These are phyloP conservation scores for Argyrosomus japonicus DNA, from an alignment of 2,113 vertebrate species.

Conservation along the genomic window DNA sequence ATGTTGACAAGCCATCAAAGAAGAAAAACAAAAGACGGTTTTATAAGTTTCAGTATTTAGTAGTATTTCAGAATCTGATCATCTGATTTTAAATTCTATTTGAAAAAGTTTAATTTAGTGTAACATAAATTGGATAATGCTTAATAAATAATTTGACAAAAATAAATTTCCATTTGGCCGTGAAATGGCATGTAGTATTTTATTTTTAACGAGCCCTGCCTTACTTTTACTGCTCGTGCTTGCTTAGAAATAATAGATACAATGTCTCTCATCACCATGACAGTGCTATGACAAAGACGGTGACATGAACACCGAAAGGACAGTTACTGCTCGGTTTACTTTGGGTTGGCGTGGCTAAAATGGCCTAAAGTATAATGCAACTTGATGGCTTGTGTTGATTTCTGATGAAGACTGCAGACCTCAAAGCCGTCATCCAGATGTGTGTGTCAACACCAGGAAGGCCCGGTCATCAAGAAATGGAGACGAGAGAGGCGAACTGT, in stretches of 20 bases:
- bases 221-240: not conserved
- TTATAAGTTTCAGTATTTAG: too few relatives aligned
- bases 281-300: not conserved
- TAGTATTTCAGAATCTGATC: not conserved
- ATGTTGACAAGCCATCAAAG: not conserved
- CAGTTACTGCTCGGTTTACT: too few relatives aligned
- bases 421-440: constrained; percentile 35
- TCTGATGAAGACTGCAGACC: constrained; percentile 35
- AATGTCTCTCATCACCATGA: not conserved
- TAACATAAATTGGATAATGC: not conserved
- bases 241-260: not conserved
- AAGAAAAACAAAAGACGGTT: not conserved
- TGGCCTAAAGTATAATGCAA: not conserved
- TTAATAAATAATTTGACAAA: not conserved
- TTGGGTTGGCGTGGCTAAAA: not conserved
- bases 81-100: not conserved
- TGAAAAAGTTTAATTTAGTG: not conserved
- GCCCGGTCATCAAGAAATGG: not conserved
- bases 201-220: not conserved
- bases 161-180: too few relatives aligned
- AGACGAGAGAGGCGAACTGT: constrained; percentile 19
- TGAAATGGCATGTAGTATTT: too few relatives aligned
- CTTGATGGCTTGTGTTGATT: constrained; percentile 18
- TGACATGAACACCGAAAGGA: too few relatives aligned
- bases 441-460: constrained; percentile 37